Evolutionary conservation across 2,888 invertebrate genomes (phyloP), one percentile per base, ranked within the genome.

Genomic region (Vesta saturnalis): DNA sequence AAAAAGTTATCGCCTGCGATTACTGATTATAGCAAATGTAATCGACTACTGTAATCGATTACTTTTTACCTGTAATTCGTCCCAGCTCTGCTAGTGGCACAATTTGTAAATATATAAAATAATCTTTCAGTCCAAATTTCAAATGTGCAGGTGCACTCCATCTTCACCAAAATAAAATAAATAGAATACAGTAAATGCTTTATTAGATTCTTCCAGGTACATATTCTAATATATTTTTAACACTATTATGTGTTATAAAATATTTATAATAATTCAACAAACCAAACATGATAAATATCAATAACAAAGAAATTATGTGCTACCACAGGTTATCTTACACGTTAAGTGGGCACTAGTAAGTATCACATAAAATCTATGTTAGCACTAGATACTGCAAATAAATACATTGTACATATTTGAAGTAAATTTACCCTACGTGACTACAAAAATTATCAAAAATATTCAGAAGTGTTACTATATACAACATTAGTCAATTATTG

Each of bases 351-450:
- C 43, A 43, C n/a, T 39, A 39, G n/a, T 39, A 4, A n/a, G 39
- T 39, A 39, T 39, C n/a, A 39, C 39, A 39, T 39, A 52, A 52
- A 16, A 18, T 52, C 52, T 52, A 52, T 19, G 19, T 21, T 12
- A 52, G 5, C n/a, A 43, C 19, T 19, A 52, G 21, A 52, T 19
- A 18, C 19, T 49, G 52, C 52, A 52, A 52, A 52, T 52, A 52
- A 19, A 52, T 52, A 52, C 52, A 52, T 52, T 52, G 52, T 19
- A 52, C 19, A 52, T 52, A 52, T 52, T 52, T 52, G 18, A n/a
- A 39, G 39, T 39, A 49, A 19, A 19, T 18, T 52, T 52, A 52
- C 52, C 12, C 16, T 52, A 19, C 5, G 19, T 18, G 21, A 52
- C 39, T 39, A 39, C 39, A 39, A 39, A 39, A 39, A n/a, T 39